Conservation (phyloP, 2,113 vertebrate genomes). For the Scomber scombrus region DNA sequence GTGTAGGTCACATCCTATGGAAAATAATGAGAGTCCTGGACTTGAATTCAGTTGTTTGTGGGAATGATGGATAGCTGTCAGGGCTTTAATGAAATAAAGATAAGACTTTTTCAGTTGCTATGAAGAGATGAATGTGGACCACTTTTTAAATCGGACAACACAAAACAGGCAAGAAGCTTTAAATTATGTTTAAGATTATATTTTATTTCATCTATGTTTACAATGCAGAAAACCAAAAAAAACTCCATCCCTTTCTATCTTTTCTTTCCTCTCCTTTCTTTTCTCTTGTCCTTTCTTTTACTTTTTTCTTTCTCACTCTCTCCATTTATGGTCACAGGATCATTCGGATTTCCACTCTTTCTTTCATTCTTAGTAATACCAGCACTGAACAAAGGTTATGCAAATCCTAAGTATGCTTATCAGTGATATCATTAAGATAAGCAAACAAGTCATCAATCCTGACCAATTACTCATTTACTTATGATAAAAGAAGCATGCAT, state of each 20-base stretch:
- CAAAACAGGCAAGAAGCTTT: not conserved
- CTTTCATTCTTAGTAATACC: not conserved
- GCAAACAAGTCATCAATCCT: not conserved
- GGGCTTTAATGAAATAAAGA: not conserved
- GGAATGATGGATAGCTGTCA: not conserved
- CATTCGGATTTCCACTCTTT: not conserved
- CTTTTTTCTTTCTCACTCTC: not conserved
- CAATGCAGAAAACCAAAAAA: not conserved
- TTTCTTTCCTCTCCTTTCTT: too few relatives aligned
- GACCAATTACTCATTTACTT: not conserved
- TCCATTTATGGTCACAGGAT: too few relatives aligned
- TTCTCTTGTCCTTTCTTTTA: too few relatives aligned
- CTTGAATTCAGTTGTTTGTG: not conserved
- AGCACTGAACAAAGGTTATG: not conserved
- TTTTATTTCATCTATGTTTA: not conserved
- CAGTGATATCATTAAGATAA: not conserved
- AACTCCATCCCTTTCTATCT: not conserved
- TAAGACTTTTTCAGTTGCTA: not conserved
- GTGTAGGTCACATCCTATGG: conserved; percentile 9
- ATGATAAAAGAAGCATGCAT: not conserved
- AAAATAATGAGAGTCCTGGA: not conserved
- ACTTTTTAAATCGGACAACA: too few relatives aligned
- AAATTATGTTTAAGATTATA: not conserved
- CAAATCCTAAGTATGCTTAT: not conserved
- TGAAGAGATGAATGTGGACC: not conserved